A percentile compares a stretch with the other conserved stretches of the same genome.
These are phyloP conservation scores for Mormyrops attenuatus DNA, from an alignment of 2,797 vertebrate species.

Conservation along the genomic window DNA sequence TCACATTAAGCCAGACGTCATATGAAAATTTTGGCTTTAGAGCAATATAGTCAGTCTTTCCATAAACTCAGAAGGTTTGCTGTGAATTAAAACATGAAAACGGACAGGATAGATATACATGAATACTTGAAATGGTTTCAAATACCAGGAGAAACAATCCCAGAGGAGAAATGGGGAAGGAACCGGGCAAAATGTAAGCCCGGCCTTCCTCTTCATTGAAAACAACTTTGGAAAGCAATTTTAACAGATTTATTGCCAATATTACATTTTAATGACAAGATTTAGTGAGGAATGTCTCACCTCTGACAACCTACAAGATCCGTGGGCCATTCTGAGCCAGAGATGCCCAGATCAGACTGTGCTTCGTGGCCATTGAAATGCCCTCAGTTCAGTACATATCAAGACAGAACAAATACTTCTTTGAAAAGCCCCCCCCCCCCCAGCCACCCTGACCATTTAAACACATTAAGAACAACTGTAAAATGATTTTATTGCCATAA, in stretches of 20 bases:
- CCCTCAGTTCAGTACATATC: neutral
- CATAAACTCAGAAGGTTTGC: neutral
- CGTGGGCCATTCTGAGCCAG: neutral
- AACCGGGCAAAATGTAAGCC: neutral
- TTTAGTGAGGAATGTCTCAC: neutral
- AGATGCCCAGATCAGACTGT: neutral
- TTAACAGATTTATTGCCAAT: neutral
- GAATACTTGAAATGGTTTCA: neutral
- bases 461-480: slow-evolving; percentile 52
- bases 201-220: neutral
- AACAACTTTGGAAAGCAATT: slow-evolving; percentile 12
- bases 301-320: neutral
- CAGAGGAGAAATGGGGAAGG: neutral
- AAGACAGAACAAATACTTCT: slow-evolving; percentile 4
- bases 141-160: neutral
- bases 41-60: neutral
- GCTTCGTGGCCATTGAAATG: neutral
- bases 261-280: slow-evolving; percentile 11
- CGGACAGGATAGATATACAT: neutral
- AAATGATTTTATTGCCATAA: slow-evolving; percentile 71
- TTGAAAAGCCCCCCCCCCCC: neutral
- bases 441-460: slow-evolving; percentile 29
- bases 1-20: neutral
- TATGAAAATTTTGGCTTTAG: neutral
- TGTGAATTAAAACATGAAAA: neutral